phyloP scores from a whole-genome alignment of 2,113 vertebrate genomes.

The Pimephales promelas region DNA sequence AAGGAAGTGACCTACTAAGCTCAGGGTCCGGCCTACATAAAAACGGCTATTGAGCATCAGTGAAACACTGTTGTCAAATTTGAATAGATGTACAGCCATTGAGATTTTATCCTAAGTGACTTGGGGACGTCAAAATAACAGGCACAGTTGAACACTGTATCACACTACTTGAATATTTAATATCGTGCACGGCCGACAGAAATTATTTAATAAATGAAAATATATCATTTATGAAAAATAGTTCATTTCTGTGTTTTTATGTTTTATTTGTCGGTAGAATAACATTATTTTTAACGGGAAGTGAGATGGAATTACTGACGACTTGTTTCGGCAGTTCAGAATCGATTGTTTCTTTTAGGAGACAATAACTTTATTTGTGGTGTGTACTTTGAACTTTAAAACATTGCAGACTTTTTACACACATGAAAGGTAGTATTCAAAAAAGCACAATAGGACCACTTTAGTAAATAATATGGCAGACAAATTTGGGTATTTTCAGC shows the following conservation, averaged over 20 bases:
- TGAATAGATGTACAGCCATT: conserved; percentile 29
- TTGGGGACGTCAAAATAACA: not conserved
- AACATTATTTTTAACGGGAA: not conserved
- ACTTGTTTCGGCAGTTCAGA: too few species aligned
- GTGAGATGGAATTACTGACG: too few species aligned
- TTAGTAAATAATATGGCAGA: not conserved
- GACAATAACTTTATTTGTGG: too few species aligned
- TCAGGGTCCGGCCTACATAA: conserved; percentile 58
- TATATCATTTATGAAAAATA: not conserved
- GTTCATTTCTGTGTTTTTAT: not conserved
- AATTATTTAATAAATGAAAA: not conserved
- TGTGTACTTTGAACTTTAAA: too few species aligned
- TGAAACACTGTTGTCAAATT: conserved; percentile 39
- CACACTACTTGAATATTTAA: not conserved
- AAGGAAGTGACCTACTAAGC: conserved; percentile 58
- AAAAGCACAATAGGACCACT: too few species aligned
- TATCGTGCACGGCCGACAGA: not conserved
- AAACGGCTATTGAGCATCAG: conserved; percentile 61
- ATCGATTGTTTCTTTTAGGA: too few species aligned
- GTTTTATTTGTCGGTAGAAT: not conserved
- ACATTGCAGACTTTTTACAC: too few species aligned
- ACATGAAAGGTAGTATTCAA: too few species aligned
- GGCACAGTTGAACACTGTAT: not conserved
- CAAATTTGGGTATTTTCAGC: not conserved
- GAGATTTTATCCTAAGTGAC: not conserved